Evolutionary conservation across 1,140 invertebrate genomes (phyloP), one percentile per base, ranked within the genome.

Genomic region (Drosophila triauraria): DNA sequence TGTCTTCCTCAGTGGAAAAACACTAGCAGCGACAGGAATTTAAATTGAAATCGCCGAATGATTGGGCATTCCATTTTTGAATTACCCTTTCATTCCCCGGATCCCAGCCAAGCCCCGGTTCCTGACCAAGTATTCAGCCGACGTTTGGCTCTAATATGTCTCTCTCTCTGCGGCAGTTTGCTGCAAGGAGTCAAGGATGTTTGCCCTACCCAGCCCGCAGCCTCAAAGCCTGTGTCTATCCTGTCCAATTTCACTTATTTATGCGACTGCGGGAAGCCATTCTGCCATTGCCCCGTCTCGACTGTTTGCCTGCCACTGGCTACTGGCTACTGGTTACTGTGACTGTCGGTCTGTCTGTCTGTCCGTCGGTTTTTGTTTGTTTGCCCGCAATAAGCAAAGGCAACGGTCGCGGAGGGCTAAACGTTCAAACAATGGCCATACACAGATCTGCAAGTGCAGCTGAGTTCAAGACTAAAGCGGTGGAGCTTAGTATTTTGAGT

Each of bases 161-260:
- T 30, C 6, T 6, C 32, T 75, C 70, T 40, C 6, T 56, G 48
- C 17, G 35, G 57, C 68, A 71, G 25, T 46, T 48, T 54, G 61
- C 68, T 71, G 65, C 63, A 54, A 71, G 70, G 75, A 84, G 72
- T 79, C 75, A 76, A 86, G 83, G 62, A 87, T 86, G 51, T 68
- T 68, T 59, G 74, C 54, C 54, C 53, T 47, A 67, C 48, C 54
- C 51, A 43, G 61, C 61, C 13, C 44, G 43, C 65, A 75, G 63
- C 79, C 61, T 56, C 59, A 46, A 57, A 60, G 69, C 47, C 64
- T 44, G 64, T 44, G 48, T 46, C 30, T 64, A 48, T 68, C 44
- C 59, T 68, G 63, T 72, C 46, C 53, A 40, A 62, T 71, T 61
- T 62, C 48, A 70, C 50, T 86, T 86, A 86, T 86, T 88, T 86